Evolutionary conservation across 2,113 vertebrate species (phyloP).

Genomic region (Regulus satrapa): DNA sequence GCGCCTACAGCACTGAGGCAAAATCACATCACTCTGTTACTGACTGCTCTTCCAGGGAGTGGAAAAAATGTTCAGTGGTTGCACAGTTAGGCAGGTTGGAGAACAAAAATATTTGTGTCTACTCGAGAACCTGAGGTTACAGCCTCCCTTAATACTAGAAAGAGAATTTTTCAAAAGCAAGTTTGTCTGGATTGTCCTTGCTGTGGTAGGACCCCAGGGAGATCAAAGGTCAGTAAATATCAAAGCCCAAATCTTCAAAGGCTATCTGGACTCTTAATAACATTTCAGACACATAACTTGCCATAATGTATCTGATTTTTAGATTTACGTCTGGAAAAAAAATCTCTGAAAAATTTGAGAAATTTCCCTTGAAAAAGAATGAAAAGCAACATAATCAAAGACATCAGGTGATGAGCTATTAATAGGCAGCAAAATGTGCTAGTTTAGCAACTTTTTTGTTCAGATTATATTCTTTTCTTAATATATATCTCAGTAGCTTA

Average conservation of each 20-base stretch:
- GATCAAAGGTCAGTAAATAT: background rate
- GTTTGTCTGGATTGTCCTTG: background rate
- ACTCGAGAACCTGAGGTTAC: background rate
- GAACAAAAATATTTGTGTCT: background rate
- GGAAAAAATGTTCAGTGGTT: background rate
- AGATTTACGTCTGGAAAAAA: background rate
- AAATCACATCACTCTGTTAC: background rate
- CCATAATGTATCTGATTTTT: background rate
- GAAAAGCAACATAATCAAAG: background rate
- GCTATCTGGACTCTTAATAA: background rate
- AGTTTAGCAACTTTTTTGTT: background rate
- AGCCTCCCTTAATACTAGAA: background rate
- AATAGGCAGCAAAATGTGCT: fast-evolving
- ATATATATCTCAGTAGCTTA: background rate
- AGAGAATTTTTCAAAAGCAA: background rate
- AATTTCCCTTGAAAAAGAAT: background rate
- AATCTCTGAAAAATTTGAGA: background rate
- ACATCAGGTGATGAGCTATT: background rate
- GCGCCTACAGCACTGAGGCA: background rate
- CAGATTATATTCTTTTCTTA: background rate
- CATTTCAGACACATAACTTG: background rate
- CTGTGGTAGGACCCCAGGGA: background rate
- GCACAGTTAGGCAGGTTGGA: background rate
- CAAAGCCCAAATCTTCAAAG: background rate
- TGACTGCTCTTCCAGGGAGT: background rate